Percentiles rank a stretch among this genome's conserved stretches.
Conservation (phyloP, 2,888 invertebrate genomes). For the Chymomyza procnemis region DNA sequence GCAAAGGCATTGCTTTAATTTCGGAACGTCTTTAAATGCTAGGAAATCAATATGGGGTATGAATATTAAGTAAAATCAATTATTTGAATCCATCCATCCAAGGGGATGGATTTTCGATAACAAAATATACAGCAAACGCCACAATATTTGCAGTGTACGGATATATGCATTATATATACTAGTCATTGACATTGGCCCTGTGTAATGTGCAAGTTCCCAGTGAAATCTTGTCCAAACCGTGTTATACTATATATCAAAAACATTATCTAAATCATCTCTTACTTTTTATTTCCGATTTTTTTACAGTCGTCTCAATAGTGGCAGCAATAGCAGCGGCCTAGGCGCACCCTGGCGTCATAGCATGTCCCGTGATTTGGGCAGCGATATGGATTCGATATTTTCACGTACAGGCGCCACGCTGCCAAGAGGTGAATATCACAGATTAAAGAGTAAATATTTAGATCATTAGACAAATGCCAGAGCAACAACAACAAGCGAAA, state of each 20-base stretch:
- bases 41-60: no score
- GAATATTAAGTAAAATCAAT: no score
- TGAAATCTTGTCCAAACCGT: conserved; percentile 39
- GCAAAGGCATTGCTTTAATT: no score
- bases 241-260: not conserved
- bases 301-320: conserved; percentile 76
- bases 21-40: no score
- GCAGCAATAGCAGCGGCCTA: conserved; percentile 56
- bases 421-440: conserved; percentile 85
- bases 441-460: conserved; percentile 79
- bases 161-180: no score
- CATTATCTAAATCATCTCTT: not conserved
- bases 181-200: conserved; percentile 20
- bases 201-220: conserved; percentile 52
- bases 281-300: conserved; percentile 11
- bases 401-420: conserved; percentile 81
- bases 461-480: conserved; percentile 66
- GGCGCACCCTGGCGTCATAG: conserved; percentile 82
- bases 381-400: conserved; percentile 87
- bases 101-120: no score
- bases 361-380: conserved; percentile 84
- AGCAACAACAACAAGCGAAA: conserved; percentile 21
- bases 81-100: no score
- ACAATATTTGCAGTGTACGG: no score
- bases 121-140: no score